These are phyloP conservation scores for Ceratina australensis DNA, from an alignment of 1,140 invertebrate species.

Conservation along the genomic window DNA sequence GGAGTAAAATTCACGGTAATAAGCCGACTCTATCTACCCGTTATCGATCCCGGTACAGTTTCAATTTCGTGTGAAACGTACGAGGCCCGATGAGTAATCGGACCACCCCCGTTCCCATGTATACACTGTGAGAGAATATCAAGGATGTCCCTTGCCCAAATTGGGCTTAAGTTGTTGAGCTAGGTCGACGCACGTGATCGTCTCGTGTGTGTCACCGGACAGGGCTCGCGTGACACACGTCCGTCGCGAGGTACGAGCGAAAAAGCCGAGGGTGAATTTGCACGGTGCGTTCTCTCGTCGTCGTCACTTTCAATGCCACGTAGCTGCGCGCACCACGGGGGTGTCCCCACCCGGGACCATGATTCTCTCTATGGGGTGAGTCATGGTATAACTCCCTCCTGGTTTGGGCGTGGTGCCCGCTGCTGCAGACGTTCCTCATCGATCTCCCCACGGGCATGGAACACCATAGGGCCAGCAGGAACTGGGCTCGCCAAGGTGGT, in stretches of 20 bases:
- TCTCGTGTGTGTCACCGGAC: background rate
- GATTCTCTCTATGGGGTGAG: constrained; percentile 59
- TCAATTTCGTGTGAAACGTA: constrained; percentile 11
- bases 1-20: too few relatives aligned
- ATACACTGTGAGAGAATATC: constrained; percentile 3
- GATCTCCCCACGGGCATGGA: constrained; percentile 61
- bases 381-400: constrained; percentile 57
- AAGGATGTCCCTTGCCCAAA: constrained; percentile 10
- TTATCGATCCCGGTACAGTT: constrained; percentile 11
- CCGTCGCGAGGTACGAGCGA: constrained; percentile 20
- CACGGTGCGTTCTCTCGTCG: constrained; percentile 1
- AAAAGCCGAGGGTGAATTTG: constrained; percentile 37
- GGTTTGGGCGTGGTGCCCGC: constrained; percentile 66
- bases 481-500: constrained; percentile 30
- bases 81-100: constrained; percentile 35
- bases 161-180: constrained; percentile 17
- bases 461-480: constrained; percentile 55
- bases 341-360: constrained; percentile 19
- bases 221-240: constrained; percentile 25
- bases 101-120: too few relatives aligned
- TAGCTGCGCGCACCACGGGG: constrained; percentile 38
- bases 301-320: constrained; percentile 45
- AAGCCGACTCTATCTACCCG: fast-evolving
- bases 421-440: constrained; percentile 68
- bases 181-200: constrained; percentile 40